Percentiles rank a stretch among this genome's conserved stretches.
These are phyloP conservation scores for Pyrgilauda ruficollis DNA, from an alignment of 2,113 vertebrate species.

Conservation along the genomic window DNA sequence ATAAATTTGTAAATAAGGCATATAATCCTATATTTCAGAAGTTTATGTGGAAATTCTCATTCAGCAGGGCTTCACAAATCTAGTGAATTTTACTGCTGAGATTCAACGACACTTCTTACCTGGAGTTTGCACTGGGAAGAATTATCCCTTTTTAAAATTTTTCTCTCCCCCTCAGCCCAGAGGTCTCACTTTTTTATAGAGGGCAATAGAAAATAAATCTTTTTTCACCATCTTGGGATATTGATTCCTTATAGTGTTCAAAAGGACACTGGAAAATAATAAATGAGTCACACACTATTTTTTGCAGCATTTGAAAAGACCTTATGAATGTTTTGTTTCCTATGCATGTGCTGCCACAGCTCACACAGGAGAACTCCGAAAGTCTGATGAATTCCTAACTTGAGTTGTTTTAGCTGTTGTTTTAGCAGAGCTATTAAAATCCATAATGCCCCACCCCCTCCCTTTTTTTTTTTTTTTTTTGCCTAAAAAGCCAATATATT, in stretches of 20 bases:
- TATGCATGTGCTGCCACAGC: background rate
- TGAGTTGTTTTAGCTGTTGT: background rate
- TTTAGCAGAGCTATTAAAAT: background rate
- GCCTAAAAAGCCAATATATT: background rate
- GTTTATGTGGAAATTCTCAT: background rate
- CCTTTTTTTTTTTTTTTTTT: background rate
- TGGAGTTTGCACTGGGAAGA: background rate
- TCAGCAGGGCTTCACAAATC: background rate
- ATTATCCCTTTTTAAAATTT: background rate
- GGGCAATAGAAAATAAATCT: background rate
- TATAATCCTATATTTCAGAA: background rate
- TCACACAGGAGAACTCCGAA: accelerated
- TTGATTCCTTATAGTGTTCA: background rate
- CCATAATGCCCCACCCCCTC: accelerated
- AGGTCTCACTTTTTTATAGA: background rate
- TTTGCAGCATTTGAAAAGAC: background rate
- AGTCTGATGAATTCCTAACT: background rate
- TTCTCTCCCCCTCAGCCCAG: background rate
- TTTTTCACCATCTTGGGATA: background rate
- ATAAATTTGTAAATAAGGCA: background rate
- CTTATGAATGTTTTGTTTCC: background rate
- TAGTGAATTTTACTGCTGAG: background rate
- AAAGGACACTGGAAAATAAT: background rate
- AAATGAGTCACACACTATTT: background rate
- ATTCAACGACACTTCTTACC: background rate